These are phyloP conservation scores for Gallinago paraguaiae DNA, from an alignment of 2,113 vertebrate genomes.

Conservation along the genomic window DNA sequence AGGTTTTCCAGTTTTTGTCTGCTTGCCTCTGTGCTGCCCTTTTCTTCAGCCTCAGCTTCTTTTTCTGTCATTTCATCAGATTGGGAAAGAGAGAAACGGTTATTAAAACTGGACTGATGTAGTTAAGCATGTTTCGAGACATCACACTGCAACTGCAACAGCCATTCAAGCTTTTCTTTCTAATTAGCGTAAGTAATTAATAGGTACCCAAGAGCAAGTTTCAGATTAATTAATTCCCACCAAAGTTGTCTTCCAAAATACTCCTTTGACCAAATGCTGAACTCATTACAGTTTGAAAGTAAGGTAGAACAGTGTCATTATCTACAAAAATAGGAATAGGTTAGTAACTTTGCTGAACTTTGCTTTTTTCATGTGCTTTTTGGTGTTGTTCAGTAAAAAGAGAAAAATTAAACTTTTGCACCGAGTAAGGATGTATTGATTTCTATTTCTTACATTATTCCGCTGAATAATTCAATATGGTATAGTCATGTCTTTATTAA, in stretches of 20 bases:
- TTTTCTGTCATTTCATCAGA: not conserved
- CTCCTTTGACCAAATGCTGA: not conserved
- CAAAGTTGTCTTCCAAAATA: not conserved
- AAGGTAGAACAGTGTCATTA: not conserved
- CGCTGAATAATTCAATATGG: not conserved
- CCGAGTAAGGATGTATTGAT: not conserved
- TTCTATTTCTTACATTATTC: not conserved
- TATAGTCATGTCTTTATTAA: not conserved
- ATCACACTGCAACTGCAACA: not conserved
- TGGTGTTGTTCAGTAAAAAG: not conserved
- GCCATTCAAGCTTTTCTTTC: not conserved
- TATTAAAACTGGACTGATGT: not conserved
- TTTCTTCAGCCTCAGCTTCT: not conserved
- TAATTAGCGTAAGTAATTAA: conserved; percentile 7
- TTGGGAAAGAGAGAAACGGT: not conserved
- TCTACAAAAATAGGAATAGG: not conserved
- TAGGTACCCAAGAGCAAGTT: not conserved
- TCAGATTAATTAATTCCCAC: conserved; percentile 10
- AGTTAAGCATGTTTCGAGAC: not conserved
- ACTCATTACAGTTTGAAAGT: not conserved
- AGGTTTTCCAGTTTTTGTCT: not conserved
- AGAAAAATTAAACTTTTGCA: not conserved
- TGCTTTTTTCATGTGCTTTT: not conserved
- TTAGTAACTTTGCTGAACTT: not conserved
- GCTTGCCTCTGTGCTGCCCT: not conserved